Evolutionary conservation across 1,140 invertebrate species (phyloP), one percentile per base, ranked within the genome.

Genomic region (Bathynomus jamesi): DNA sequence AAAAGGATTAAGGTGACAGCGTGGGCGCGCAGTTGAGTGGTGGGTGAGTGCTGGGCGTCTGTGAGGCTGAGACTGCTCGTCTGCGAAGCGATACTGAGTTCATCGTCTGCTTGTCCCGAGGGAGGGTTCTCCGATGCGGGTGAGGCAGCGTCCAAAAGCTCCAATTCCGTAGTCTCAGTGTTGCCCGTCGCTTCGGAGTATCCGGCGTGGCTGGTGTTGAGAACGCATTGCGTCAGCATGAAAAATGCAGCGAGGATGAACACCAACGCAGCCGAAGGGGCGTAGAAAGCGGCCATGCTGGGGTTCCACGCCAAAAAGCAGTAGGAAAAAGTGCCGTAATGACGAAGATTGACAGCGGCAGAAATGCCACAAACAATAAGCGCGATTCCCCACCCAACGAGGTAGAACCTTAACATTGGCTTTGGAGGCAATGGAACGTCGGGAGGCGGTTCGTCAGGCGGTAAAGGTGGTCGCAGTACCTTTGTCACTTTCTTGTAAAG

Each of bases 301-400:
- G 92, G 90, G 0, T 89, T 87, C 29, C 88, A 89, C 65, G 88
- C 87, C 3, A 96, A 82, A 76, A 94, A 95, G 80, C 94, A 96
- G 80, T 91, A 90, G 40, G 81, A 74, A 40, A 78, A 76, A n/a
- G 81, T 80, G 2, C 87, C 87, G 78, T 96, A 95, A 78, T 94
- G 90, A 32, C 89, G 87, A 70, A 94, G 83, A 80, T 94, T 94
- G 0, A 95, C 92, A 7, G 94, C 93, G 0, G 90, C 92, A 10
- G 91, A 93, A 76, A 96, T 93, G 11, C 93, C 94, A 80, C 92
- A 94, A 0, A 96, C 88, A 32, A 95, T 93, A 53, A 93, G 81
- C 2, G 90, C 89, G 40, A 95, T 90, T 11, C 93, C 94, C 91
- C 92, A 96, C 0, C 93, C 93, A 2, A 94, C 89, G n/a, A 96